Conservation (phyloP, 2,888 invertebrate species). For the Andrena flavipes region DNA sequence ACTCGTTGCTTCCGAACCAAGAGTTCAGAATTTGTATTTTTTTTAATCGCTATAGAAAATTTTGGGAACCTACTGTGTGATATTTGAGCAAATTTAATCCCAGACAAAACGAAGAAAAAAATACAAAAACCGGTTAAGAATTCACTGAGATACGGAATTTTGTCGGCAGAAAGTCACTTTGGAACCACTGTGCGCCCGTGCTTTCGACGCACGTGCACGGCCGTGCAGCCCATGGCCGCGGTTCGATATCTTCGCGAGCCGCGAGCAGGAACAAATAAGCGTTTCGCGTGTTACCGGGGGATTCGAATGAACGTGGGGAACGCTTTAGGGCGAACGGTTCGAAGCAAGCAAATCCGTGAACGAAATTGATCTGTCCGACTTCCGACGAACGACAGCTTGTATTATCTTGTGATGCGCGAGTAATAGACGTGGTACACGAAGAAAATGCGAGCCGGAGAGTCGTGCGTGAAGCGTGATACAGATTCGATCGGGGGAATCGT, state of each 20-base stretch:
- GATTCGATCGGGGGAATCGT: background rate
- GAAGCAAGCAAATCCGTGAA: slow-evolving; percentile 22
- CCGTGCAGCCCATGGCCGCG: background rate
- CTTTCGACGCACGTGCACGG: background rate
- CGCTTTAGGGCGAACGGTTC: slow-evolving; percentile 35
- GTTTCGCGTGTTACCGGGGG: slow-evolving; percentile 36
- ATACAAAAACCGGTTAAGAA: too few species aligned
- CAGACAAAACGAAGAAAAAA: too few species aligned
- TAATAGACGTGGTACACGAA: slow-evolving; percentile 35
- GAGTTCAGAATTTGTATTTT: too few species aligned
- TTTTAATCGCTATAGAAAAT: too few species aligned
- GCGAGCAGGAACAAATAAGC: slow-evolving; percentile 17
- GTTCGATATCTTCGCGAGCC: slow-evolving; percentile 20
- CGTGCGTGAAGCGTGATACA: slow-evolving; percentile 41
- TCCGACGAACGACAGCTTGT: slow-evolving; percentile 46
- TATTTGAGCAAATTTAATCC: too few species aligned
- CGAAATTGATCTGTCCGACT: slow-evolving; percentile 57
- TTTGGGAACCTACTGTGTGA: too few species aligned
- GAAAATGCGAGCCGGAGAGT: background rate
- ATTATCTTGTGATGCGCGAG: slow-evolving; percentile 45
- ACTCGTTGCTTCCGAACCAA: too few species aligned
- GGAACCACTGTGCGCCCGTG: too few species aligned
- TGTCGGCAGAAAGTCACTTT: too few species aligned
- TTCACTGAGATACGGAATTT: too few species aligned
- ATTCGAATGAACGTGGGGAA: slow-evolving; percentile 35